These are phyloP conservation scores for Myotis myotis DNA, from an alignment of 2,797 vertebrate genomes.

Conservation along the genomic window DNA sequence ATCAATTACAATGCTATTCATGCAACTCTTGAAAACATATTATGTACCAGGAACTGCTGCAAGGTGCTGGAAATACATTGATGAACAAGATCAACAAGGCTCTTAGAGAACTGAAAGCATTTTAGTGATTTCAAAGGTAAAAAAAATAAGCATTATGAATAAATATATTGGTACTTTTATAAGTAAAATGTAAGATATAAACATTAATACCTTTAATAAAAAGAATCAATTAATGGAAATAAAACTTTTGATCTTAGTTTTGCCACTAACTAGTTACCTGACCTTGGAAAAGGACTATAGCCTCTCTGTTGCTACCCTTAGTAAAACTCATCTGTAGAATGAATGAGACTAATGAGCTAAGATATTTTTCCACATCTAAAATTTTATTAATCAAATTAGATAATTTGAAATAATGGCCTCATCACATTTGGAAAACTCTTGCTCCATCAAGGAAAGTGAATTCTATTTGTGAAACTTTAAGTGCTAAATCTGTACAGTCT, in stretches of 20 bases:
- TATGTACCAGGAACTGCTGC: neutral
- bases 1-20: neutral
- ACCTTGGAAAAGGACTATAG: neutral
- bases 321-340: constrained; percentile 46
- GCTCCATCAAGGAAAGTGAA: constrained; percentile 52
- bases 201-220: constrained; percentile 8
- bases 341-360: constrained; percentile 22
- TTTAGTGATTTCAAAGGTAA: constrained; percentile 22
- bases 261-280: neutral
- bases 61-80: neutral
- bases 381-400: constrained; percentile 60
- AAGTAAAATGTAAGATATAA: constrained; percentile 18
- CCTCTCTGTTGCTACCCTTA: neutral
- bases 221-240: neutral
- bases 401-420: constrained; percentile 55
- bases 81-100: neutral
- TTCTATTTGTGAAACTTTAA: constrained; percentile 55
- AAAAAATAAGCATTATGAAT: neutral
- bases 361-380: constrained; percentile 3
- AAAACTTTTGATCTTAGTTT: constrained; percentile 15
- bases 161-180: neutral
- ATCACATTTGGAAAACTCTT: constrained; percentile 42
- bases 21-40: neutral
- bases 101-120: neutral
- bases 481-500: constrained; percentile 39